Conservation (phyloP, 1,140 invertebrate genomes). For the Cheumatopsyche charites region DNA sequence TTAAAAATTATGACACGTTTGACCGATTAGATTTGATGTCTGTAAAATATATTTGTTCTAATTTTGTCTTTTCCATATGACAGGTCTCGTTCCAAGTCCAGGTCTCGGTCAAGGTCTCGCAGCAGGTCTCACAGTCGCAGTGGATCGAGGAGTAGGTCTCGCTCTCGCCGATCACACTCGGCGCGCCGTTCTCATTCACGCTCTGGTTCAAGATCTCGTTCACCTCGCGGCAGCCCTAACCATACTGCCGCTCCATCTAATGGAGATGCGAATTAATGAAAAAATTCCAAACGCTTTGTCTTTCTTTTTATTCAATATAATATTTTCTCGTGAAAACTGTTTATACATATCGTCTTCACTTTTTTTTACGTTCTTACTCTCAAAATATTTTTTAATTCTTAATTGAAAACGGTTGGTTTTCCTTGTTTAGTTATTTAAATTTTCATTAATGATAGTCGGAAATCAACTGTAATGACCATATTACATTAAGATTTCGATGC, state of each 20-base stretch:
- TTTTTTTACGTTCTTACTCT: too few relatives aligned
- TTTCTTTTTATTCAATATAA: not conserved
- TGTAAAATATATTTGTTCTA: too few relatives aligned
- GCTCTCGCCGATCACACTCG: slow-evolving; percentile 51
- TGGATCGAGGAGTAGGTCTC: slow-evolving; percentile 53
- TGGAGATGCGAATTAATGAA: slow-evolving; percentile 41
- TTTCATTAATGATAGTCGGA: too few relatives aligned
- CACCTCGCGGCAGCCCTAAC: slow-evolving; percentile 37
- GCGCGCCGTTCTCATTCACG: slow-evolving; percentile 48
- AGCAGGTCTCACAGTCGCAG: slow-evolving; percentile 56
- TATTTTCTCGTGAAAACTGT: not conserved
- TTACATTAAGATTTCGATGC: too few relatives aligned
- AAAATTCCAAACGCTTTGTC: not conserved
- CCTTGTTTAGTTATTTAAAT: too few relatives aligned
- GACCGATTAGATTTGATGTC: too few relatives aligned
- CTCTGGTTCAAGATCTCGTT: slow-evolving; percentile 53
- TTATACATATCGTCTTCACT: not conserved
- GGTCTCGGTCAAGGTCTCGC: slow-evolving; percentile 57
- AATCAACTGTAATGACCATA: too few relatives aligned
- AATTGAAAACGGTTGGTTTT: too few relatives aligned
- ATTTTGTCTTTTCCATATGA: not conserved
- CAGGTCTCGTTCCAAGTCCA: slow-evolving; percentile 56
- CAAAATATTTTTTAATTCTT: too few relatives aligned
- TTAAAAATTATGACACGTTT: not conserved
- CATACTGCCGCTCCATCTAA: slow-evolving; percentile 35